Evolutionary conservation across 2,797 vertebrate genomes (phyloP), one percentile per base, ranked within the genome.

Genomic region (Pagetopsis macropterus): DNA sequence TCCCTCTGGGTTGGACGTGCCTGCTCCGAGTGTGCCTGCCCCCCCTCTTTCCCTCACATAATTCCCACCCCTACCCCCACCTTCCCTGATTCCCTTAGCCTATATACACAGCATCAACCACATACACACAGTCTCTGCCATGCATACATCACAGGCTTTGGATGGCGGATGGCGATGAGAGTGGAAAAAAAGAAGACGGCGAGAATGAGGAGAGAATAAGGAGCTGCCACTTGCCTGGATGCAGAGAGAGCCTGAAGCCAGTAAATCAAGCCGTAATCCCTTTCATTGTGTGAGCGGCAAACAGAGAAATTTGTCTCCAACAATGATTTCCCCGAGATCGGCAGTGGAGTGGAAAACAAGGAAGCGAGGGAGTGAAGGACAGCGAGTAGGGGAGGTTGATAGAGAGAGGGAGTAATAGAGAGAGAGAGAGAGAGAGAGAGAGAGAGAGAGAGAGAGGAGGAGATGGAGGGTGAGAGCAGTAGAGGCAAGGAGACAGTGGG

Each of bases 211-310:
- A 90, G 87, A 90, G 73, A 80, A 85, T 63, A 85, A 89, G 86
- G 80, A 86, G 78, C 92, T 94, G 87, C 87, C 94, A 97, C 97
- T 98, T 97, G 96, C 97, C 97, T 97, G 96, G 90, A 90, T 95
- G 94, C 91, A 81, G 90, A 92, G 72, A 45, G 82, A 85, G 85
- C 78, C 81, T 0, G 75, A 63, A 94, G 93, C 93, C 91, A 88
- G 81, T 61, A 86, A 94, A 94, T 94, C 94, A 95, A 92, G 93
- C 93, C 89, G 93, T 97, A 97, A 96, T 98, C 96, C 96, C 93
- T 95, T 83, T 94, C 94, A 96, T 95, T 96, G 95, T 92, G 88
- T 94, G 93, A 94, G 90, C 86, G 80, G 91, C 93, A 93, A 94
- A 91, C 93, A 94, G 93, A 94, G 90, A 95, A 93, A 95, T 91